Base-by-base conservation (phyloP, 2,797 vertebrate genomes). In the Hypotaenidia okinawae region DNA sequence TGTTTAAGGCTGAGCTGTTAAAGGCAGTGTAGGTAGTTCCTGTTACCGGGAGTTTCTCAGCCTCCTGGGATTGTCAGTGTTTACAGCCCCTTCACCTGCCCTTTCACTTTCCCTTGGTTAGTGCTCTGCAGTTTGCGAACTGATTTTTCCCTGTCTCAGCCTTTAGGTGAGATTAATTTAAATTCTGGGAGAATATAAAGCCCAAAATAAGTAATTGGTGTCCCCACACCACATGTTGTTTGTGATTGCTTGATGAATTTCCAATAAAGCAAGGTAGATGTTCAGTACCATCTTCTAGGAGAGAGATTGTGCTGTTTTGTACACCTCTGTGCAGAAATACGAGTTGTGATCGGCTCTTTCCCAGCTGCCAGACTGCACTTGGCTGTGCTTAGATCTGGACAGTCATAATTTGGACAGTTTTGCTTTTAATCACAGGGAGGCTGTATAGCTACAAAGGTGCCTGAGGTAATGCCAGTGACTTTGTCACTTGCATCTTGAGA, bases 201-300 rank as follows among this genome's bases (percentile, higher is more conserved):
- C 35, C 33, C 84, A 16, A 58, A 45, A 47, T 63, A 22, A 64
- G 10, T 81, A 54, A 52, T 15, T 9, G 10, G 5, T 75, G 39
- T 88, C 28, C 30, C 5, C 4, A 3, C 6, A 17, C 28, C 55
- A 15, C 5, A 35, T n/a, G 10, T 32, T 79, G 8, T 45, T 73
- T 62, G 54, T 39, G 23, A 57, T 35, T 59, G 21, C 33, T 78
- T 28, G 17, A 24, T 84, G n/a, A 24, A 9, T 69, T 75, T 69
- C 62, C 3, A 6, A n/a, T 68, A 11, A n/a, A 32, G 28, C 2
- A 2, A 35, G 22, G 14, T 37, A 30, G 25, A 7, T 6, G 2
- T 77, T 89, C 30, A n/a, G 24, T 51, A 63, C 25, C 33, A 45
- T 49, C n/a, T n/a, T 21, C 24, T 47, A 39, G 22, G 51, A 75